Conservation (phyloP, 2,797 vertebrate species). For the Parotocinclus haroldoi region DNA sequence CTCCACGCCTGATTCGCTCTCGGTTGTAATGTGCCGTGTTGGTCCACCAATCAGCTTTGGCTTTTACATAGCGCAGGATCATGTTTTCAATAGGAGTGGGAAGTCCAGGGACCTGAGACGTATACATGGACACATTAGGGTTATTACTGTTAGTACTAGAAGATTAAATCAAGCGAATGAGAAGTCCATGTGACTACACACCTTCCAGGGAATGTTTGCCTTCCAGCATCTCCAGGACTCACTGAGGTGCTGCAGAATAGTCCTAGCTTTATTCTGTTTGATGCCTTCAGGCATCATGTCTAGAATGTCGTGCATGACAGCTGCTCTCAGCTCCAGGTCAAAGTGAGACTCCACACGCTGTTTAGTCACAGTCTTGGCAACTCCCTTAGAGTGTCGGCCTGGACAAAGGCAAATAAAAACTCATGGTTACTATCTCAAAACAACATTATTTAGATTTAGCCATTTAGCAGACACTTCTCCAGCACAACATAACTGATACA, state of each 20-base stretch:
- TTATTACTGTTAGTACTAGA: no score
- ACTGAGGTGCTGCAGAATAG: conserved; percentile 96
- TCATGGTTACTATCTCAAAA: no score
- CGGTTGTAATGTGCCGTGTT: conserved; percentile 98
- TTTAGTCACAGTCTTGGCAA: conserved; percentile 98
- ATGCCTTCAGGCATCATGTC: conserved; percentile 99
- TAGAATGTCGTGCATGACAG: conserved; percentile 98
- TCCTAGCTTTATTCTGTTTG: conserved; percentile 99
- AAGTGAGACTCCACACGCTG: conserved; percentile 99
- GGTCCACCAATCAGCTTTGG: conserved; percentile 99
- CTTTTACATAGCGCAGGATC: conserved; percentile 98
- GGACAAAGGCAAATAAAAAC: conserved; percentile 5
- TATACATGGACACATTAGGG: no score
- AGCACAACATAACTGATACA: no score
- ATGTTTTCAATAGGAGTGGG: conserved; percentile 99
- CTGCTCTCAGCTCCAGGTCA: conserved; percentile 94
- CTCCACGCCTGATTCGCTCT: conserved; percentile 94
- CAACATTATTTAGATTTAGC: no score
- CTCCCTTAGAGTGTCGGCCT: conserved; percentile 98
- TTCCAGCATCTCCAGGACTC: conserved; percentile 99
- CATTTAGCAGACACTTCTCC: no score
- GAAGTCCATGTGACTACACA: conserved; percentile 40
- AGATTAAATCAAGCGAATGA: no score
- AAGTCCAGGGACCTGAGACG: conserved; percentile 87
- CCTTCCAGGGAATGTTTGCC: conserved; percentile 99